Evolutionary conservation across 2,113 vertebrate genomes (phyloP).

Genomic region (Xenopus tropicalis): UCB_Xtro_10.0 CM004449.2:99995501-99996000

Average conservation of each 20-base stretch:
- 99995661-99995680: not conserved
- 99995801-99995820: not conserved
- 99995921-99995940: too few species aligned
- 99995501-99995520: conserved; percentile 43
- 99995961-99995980: too few species aligned
- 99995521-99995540: conserved; percentile 42
- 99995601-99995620: conserved; percentile 29
- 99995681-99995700: not conserved
- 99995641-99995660: not conserved
- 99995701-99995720: not conserved
- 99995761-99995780: not conserved
- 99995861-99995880: too few species aligned
- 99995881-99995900: too few species aligned
- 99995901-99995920: too few species aligned
- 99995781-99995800: not conserved
- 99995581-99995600: conserved; percentile 30
- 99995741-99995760: not conserved
- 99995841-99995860: too few species aligned
- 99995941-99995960: too few species aligned
- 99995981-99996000: too few species aligned
- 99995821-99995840: not conserved
- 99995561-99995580: conserved; percentile 58
- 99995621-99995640: not conserved
- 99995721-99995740: not conserved
- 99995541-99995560: conserved; percentile 51